These are phyloP conservation scores for Urocitellus parryii DNA, from an alignment of 2,113 vertebrate genomes.

Conservation along the genomic window DNA sequence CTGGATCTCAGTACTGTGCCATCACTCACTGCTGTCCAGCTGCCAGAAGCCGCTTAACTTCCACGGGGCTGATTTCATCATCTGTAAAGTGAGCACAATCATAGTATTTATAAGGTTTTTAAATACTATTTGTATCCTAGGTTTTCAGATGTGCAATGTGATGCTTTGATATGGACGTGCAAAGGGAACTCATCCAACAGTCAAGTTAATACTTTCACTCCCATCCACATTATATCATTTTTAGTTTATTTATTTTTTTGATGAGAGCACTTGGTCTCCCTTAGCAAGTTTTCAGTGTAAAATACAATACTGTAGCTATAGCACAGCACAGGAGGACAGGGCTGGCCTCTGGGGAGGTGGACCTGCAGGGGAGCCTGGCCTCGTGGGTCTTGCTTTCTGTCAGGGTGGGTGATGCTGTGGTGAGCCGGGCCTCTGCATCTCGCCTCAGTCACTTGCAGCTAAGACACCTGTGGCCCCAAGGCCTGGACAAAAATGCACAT, in stretches of 20 bases:
- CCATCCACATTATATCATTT: no score
- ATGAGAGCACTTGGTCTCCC: background rate
- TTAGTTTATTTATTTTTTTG: background rate
- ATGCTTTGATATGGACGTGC: background rate
- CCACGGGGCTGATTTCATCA: no score
- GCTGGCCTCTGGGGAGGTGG: rapidly evolving
- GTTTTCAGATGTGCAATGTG: background rate
- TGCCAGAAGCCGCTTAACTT: no score
- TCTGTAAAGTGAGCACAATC: no score
- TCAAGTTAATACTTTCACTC: no score
- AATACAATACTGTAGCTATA: background rate
- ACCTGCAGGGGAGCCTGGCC: no score
- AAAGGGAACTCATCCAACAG: background rate
- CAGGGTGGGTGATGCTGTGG: no score
- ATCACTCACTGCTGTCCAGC: no score
- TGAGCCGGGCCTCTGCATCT: no score
- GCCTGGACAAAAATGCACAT: rapidly evolving
- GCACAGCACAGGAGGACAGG: background rate
- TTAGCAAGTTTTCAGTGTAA: background rate
- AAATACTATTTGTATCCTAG: background rate
- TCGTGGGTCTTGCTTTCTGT: rapidly evolving
- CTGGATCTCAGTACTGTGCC: no score
- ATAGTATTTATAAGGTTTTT: background rate
- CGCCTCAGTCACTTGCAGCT: rapidly evolving
- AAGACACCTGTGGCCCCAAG: rapidly evolving